phyloP scores from a whole-genome alignment of 2,888 invertebrate species.

The Nebria brevicollis region DNA sequence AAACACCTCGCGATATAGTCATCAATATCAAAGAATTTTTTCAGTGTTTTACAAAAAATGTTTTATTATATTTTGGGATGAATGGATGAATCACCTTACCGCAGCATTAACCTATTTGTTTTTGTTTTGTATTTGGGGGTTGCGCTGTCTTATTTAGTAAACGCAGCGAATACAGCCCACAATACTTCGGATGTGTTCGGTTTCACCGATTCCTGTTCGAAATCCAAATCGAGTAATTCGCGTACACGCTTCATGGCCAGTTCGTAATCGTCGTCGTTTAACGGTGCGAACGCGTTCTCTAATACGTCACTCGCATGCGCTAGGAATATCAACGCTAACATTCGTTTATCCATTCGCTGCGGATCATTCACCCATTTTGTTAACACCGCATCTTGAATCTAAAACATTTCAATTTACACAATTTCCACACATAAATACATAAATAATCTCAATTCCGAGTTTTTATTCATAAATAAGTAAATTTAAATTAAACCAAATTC shows the following conservation, averaged over 20 bases:
- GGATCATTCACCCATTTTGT: slow-evolving; percentile 97
- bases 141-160: slow-evolving; percentile 60
- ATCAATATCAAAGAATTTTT: not conserved
- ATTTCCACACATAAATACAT: too few relatives aligned
- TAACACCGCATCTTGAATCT: slow-evolving; percentile 89
- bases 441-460: too few relatives aligned
- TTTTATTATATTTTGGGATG: not conserved
- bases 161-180: slow-evolving; percentile 99
- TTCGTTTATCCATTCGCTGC: slow-evolving; percentile 95
- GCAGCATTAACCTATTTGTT: not conserved
- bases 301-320: slow-evolving; percentile 99
- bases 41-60: slow-evolving; percentile 5
- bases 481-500: too few relatives aligned
- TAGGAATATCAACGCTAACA: slow-evolving; percentile 91
- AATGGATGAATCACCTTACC: slow-evolving; percentile 20
- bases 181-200: slow-evolving; percentile 91
- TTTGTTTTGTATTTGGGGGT: too few relatives aligned
- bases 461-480: too few relatives aligned
- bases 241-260: slow-evolving; percentile 97
- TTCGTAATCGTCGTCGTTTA: slow-evolving; percentile 97
- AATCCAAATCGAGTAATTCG: slow-evolving; percentile 94
- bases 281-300: slow-evolving; percentile 98
- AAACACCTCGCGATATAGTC: slow-evolving; percentile 25
- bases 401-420: not conserved
- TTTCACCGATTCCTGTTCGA: slow-evolving; percentile 95